These are phyloP conservation scores for Chroicocephalus ridibundus DNA, from an alignment of 2,113 vertebrate species.

Conservation along the genomic window DNA sequence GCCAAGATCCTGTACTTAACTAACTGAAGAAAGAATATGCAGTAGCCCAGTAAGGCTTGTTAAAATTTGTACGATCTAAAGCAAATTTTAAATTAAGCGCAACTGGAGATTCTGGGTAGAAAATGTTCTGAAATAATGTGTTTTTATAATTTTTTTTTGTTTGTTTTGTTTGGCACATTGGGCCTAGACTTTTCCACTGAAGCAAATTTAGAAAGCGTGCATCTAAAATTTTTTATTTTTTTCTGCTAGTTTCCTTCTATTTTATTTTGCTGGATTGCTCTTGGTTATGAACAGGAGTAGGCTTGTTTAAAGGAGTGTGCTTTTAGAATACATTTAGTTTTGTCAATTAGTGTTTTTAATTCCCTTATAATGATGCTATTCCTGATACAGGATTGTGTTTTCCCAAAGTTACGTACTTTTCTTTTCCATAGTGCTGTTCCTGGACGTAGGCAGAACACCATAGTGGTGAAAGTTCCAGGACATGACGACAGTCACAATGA, in stretches of 20 bases:
- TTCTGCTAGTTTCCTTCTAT: not conserved
- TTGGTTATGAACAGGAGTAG: not conserved
- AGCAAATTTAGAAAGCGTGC: not conserved
- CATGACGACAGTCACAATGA: constrained; percentile 93
- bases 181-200: not conserved
- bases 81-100: not conserved
- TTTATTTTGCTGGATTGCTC: not conserved
- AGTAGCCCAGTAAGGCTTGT: not conserved
- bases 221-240: not conserved
- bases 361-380: not conserved
- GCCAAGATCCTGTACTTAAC: not conserved
- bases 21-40: not conserved
- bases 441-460: constrained; percentile 92
- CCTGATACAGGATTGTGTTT: not conserved
- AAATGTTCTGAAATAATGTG: not conserved
- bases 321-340: not conserved
- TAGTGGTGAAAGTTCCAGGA: constrained; percentile 92
- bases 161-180: not conserved
- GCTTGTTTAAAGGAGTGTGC: not conserved
- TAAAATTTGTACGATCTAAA: not conserved
- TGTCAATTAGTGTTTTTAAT: not conserved
- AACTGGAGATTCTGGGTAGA: not conserved
- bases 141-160: not conserved
- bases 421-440: constrained; percentile 79
- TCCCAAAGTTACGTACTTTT: not conserved